Base-by-base conservation (phyloP, 2,797 vertebrate genomes). In the Hippoglossus hippoglossus region DNA sequence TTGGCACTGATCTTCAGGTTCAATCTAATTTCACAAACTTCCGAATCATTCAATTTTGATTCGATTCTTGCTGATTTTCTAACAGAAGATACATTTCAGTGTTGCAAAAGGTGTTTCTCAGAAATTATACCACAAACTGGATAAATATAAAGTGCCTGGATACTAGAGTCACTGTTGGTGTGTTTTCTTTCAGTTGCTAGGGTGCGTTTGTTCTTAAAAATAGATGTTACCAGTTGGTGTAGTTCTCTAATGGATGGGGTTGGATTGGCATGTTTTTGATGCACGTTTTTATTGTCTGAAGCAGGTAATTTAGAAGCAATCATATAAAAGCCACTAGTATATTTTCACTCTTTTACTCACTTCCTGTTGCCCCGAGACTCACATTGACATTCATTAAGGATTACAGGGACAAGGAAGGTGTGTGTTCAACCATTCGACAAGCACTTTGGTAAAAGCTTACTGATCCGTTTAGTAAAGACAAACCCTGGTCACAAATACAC, bases 311-410 rank as follows among this genome's bases (percentile, higher is more conserved):
- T 28, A 36, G 22, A 63, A 53, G 26, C 12, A 52, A 63, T 19
- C 1, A 59, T 44, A 5, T 25, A 11, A 36, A 63, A 65, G 11
- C 1, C 24, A 51, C 21, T 39, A 2, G 0, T 44, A 1, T 65
- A 3, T 79, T 62, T 65, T 50, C 24, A 8, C 13, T 59, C 36
- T 55, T 71, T 74, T 18, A 13, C n/a, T 65, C 4, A n/a, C 16
- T 61, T 82, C 70, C 71, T 79, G 59, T 74, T 64, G 34, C 50
- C 46, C 13, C 0, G 4, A 72, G 24, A 67, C 65, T 63, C 63
- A 15, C 36, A 64, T 71, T 60, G 44, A 62, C 68, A 81, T 85
- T 71, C 63, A 73, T 78, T 7, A 65, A 67, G 55, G 56, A 46
- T 61, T 64, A 44, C 24, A 71, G 34, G n/a, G 81, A 75, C 53